phyloP scores from a whole-genome alignment of 2,113 vertebrate genomes.

The Heterotis niloticus region DNA sequence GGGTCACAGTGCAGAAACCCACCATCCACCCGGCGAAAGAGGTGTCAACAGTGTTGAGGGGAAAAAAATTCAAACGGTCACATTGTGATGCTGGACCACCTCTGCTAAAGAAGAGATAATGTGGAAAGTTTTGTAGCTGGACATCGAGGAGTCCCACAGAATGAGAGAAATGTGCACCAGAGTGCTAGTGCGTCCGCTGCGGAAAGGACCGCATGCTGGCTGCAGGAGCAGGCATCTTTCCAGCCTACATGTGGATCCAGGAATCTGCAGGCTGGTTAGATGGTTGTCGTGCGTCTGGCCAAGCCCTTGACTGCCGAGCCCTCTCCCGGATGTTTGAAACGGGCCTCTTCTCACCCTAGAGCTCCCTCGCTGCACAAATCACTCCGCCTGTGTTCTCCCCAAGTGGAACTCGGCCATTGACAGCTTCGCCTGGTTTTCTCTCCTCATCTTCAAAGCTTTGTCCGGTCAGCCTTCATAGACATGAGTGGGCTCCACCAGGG shows the following conservation, averaged over 20 bases:
- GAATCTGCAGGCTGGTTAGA: constrained; percentile 98
- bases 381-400: neutral
- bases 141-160: too few relatives aligned
- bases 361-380: neutral
- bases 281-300: constrained; percentile 86
- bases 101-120: too few relatives aligned
- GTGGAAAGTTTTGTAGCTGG: too few relatives aligned
- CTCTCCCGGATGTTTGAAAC: neutral
- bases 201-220: constrained; percentile 46
- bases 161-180: too few relatives aligned
- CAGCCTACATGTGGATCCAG: constrained; percentile 91
- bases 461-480: neutral
- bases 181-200: neutral
- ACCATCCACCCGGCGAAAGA: too few relatives aligned
- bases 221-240: constrained; percentile 92
- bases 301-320: constrained; percentile 43
- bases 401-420: neutral
- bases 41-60: too few relatives aligned
- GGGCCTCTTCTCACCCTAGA: neutral
- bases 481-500: neutral
- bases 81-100: too few relatives aligned
- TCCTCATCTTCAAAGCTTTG: neutral
- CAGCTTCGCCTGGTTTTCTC: neutral
- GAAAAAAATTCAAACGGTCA: too few relatives aligned
- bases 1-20: too few relatives aligned